A percentile compares a stretch with the other conserved stretches of the same genome.
Conservation (phyloP, 2,797 vertebrate genomes). For the Furcifer pardalis region DNA sequence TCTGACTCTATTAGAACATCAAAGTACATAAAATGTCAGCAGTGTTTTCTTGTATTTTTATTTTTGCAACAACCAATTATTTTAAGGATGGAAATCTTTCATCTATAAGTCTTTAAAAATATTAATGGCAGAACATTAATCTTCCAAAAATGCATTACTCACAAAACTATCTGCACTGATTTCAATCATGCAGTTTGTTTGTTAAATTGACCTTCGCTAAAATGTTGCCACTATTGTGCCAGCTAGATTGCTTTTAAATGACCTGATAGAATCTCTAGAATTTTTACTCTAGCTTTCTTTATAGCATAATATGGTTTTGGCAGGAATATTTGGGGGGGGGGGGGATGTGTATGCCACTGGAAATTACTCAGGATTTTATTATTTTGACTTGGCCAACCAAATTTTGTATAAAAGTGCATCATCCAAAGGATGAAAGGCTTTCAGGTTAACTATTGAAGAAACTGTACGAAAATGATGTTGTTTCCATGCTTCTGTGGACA, state of each 20-base stretch:
- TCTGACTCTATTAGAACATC: neutral
- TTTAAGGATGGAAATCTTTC: neutral
- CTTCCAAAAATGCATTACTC: neutral
- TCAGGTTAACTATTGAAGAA: neutral
- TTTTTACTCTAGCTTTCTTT: neutral
- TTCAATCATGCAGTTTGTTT: neutral
- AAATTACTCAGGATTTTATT: conserved; percentile 6
- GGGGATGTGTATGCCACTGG: neutral
- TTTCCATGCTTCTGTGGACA: neutral
- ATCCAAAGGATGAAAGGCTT: neutral
- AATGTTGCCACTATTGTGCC: neutral
- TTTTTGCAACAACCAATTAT: neutral
- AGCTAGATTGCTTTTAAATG: conserved; percentile 7
- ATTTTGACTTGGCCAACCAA: conserved; percentile 3
- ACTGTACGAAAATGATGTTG: neutral
- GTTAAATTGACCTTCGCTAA: conserved; percentile 1
- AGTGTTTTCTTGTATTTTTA: neutral
- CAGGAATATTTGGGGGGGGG: neutral
- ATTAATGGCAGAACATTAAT: neutral
- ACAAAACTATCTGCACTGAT: neutral
- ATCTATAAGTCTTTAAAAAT: neutral
- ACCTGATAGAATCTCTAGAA: conserved; percentile 11
- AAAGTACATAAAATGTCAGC: neutral
- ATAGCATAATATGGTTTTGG: neutral
- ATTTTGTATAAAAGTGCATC: neutral